Evolutionary conservation across 2,797 vertebrate species (phyloP).

Genomic region (Aphelocoma californica): DNA sequence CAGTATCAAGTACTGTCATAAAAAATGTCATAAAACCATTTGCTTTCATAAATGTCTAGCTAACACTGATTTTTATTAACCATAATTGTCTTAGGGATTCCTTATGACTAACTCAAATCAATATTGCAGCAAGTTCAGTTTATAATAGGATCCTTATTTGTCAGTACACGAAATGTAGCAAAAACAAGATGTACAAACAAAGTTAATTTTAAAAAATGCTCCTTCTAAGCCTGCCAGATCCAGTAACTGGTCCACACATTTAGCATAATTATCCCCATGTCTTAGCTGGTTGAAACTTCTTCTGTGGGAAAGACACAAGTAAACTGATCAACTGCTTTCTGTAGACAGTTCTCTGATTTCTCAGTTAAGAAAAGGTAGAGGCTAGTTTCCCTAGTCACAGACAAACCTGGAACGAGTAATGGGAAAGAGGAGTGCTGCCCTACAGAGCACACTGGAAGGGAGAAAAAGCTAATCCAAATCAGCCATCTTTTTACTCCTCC

Average conservation of each 20-base stretch:
- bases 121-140: not conserved
- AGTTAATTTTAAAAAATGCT: not conserved
- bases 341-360: not conserved
- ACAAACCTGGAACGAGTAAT: not conserved
- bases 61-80: not conserved
- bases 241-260: not conserved
- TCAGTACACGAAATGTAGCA: not conserved
- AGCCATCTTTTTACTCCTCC: not conserved
- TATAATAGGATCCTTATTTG: not conserved
- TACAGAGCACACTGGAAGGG: not conserved
- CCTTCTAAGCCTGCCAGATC: not conserved
- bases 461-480: not conserved
- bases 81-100: not conserved
- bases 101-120: not conserved
- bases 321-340: not conserved
- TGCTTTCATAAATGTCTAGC: not conserved
- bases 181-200: not conserved
- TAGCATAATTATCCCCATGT: not conserved
- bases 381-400: not conserved
- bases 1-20: slow-evolving; percentile 45
- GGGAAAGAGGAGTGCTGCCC: not conserved
- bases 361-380: not conserved
- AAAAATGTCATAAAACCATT: not conserved
- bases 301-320: not conserved
- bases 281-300: not conserved